Evolutionary conservation across 2,888 invertebrate genomes (phyloP).

Genomic region (Euphydryas editha): DNA sequence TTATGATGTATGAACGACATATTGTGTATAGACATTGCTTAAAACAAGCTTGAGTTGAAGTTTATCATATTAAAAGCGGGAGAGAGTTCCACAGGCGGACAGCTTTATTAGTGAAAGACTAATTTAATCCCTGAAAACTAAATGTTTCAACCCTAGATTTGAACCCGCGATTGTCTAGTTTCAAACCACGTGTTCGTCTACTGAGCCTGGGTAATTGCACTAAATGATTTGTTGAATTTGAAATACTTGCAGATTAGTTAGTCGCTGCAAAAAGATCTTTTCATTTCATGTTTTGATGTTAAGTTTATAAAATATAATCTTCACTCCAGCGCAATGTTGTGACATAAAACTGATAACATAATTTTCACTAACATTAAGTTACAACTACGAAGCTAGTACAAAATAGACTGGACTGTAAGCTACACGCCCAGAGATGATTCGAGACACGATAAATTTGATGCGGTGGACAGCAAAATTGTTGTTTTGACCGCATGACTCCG

Average conservation of each 20-base stretch:
- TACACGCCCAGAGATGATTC: constrained; percentile 81
- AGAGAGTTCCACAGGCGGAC: too few relatives aligned
- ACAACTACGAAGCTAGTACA: constrained; percentile 69
- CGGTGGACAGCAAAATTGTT: constrained; percentile 81
- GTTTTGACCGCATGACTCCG: constrained; percentile 74
- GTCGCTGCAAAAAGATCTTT: too few relatives aligned
- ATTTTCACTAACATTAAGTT: constrained; percentile 47
- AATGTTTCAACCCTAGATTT: background rate
- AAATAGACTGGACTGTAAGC: constrained; percentile 75
- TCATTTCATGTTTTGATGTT: background rate
- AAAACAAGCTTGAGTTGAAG: too few relatives aligned
- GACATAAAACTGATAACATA: constrained; percentile 31
- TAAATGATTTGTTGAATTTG: too few relatives aligned
- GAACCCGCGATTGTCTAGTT: background rate
- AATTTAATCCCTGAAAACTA: too few relatives aligned
- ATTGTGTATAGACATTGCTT: too few relatives aligned
- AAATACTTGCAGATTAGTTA: too few relatives aligned
- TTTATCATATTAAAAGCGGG: too few relatives aligned
- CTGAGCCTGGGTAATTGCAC: background rate
- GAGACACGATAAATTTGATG: constrained; percentile 76
- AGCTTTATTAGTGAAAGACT: too few relatives aligned
- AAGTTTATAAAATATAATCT: background rate
- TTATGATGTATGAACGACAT: too few relatives aligned
- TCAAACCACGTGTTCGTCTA: too few relatives aligned
- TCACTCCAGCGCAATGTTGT: background rate